Evolutionary conservation across 2,113 vertebrate species (phyloP).

Genomic region (Myotis brandtii): DNA sequence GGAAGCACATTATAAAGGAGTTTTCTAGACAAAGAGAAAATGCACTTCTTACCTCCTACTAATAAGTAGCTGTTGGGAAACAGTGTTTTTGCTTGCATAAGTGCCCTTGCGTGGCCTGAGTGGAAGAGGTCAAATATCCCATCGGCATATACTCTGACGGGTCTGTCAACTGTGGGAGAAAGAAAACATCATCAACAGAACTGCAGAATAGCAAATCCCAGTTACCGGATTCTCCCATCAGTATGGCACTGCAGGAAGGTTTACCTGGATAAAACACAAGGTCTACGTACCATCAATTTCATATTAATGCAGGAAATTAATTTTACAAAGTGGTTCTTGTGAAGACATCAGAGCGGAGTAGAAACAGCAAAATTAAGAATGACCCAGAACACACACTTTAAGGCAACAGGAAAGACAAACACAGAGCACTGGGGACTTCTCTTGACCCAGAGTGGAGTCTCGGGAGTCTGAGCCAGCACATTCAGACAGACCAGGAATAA

Average conservation of each 20-base stretch:
- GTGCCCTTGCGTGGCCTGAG: conserved; percentile 96
- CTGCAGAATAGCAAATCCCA: not conserved
- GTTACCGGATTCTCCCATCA: not conserved
- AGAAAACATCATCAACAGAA: conserved; percentile 75
- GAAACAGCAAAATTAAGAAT: conserved; percentile 34
- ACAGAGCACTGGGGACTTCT: not conserved
- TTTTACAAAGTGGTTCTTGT: conserved; percentile 35
- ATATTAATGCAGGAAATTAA: not conserved
- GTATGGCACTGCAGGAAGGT: not conserved
- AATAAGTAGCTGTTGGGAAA: conserved; percentile 99
- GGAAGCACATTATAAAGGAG: not conserved
- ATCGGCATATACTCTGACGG: conserved; percentile 98
- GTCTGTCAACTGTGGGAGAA: conserved; percentile 92
- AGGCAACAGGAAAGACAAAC: not conserved
- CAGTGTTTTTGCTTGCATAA: conserved; percentile 99
- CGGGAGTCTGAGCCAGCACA: not conserved
- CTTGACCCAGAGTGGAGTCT: not conserved
- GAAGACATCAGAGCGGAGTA: not conserved
- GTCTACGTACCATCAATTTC: not conserved
- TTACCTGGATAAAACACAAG: conserved; percentile 25
- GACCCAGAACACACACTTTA: not conserved
- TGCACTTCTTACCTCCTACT: conserved; percentile 94
- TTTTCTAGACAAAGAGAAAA: conserved; percentile 68
- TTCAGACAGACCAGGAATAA: not conserved
- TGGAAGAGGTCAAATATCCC: conserved; percentile 99